Conservation (phyloP, 2,888 invertebrate species). For the Troides oblongomaculatus region DNA sequence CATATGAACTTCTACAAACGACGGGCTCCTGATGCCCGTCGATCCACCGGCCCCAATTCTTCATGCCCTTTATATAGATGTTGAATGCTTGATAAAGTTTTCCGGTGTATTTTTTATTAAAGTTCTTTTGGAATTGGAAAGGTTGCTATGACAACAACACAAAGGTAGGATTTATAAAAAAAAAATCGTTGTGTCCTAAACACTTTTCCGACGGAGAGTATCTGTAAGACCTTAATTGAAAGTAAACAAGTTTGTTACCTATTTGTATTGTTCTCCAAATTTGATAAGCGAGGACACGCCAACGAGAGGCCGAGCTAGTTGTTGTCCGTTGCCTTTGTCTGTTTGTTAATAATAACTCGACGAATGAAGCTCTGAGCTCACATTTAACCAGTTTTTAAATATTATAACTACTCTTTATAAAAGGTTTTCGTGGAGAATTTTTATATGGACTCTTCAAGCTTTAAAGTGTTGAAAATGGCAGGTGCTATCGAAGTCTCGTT, state of each 20-base stretch:
- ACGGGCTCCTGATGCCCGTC: too few relatives aligned
- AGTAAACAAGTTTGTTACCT: slow-evolving; percentile 45
- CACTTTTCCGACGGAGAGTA: slow-evolving; percentile 32
- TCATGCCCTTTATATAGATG: too few relatives aligned
- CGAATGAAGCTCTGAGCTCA: neutral
- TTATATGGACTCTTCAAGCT: too few relatives aligned
- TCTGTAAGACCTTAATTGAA: slow-evolving; percentile 44
- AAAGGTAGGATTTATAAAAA: neutral
- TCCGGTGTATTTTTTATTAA: too few relatives aligned
- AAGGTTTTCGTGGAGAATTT: too few relatives aligned
- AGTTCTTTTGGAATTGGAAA: too few relatives aligned
- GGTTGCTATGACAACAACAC: neutral
- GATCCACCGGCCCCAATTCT: too few relatives aligned
- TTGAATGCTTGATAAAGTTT: too few relatives aligned
- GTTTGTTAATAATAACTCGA: slow-evolving; percentile 8
- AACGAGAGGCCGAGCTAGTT: slow-evolving; percentile 34
- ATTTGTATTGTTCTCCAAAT: slow-evolving; percentile 41
- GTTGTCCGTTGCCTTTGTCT: slow-evolving; percentile 31
- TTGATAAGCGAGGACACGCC: slow-evolving; percentile 37
- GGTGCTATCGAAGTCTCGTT: slow-evolving; percentile 4
- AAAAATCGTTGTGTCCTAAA: neutral
- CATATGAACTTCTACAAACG: too few relatives aligned
- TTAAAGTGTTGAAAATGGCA: slow-evolving; percentile 14
- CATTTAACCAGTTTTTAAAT: too few relatives aligned
- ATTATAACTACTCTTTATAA: too few relatives aligned